phyloP scores from a whole-genome alignment of 1,140 invertebrate species.

The Leptonema lineaticorne region DNA sequence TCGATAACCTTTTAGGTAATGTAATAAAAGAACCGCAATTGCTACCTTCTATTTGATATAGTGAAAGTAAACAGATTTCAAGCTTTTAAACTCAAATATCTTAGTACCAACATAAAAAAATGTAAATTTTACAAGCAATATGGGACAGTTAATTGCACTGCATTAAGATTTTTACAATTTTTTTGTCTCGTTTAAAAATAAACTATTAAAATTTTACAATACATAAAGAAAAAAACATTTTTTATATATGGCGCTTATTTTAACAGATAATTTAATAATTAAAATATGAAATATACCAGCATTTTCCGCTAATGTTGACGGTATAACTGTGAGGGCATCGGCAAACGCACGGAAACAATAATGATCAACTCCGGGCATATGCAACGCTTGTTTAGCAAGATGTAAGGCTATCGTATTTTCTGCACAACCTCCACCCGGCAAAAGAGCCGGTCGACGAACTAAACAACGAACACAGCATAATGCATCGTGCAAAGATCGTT shows the following conservation, averaged over 20 bases:
- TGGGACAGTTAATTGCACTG: no score
- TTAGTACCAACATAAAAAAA: no score
- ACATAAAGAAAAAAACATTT: background rate
- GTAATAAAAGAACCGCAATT: no score
- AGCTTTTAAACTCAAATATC: no score
- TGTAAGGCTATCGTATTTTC: conserved; percentile 92
- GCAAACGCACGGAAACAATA: conserved; percentile 95
- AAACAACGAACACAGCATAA: conserved; percentile 97
- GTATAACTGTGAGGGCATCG: conserved; percentile 95
- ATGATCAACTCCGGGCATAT: conserved; percentile 86
- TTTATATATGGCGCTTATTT: background rate
- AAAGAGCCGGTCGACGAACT: conserved; percentile 87
- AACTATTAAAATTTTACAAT: background rate
- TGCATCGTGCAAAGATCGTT: conserved; percentile 95
- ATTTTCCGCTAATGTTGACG: conserved; percentile 98
- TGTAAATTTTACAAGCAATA: no score
- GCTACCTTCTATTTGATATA: no score
- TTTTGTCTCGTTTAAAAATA: background rate
- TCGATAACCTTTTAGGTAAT: no score
- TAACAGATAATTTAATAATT: background rate
- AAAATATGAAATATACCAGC: conserved; percentile 72
- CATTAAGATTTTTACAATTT: no score
- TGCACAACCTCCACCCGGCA: conserved; percentile 95
- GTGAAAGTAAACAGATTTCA: no score
- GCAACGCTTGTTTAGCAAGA: conserved; percentile 80